These are phyloP conservation scores for Hedya salicella DNA, from an alignment of 2,888 invertebrate genomes.

Conservation along the genomic window DNA sequence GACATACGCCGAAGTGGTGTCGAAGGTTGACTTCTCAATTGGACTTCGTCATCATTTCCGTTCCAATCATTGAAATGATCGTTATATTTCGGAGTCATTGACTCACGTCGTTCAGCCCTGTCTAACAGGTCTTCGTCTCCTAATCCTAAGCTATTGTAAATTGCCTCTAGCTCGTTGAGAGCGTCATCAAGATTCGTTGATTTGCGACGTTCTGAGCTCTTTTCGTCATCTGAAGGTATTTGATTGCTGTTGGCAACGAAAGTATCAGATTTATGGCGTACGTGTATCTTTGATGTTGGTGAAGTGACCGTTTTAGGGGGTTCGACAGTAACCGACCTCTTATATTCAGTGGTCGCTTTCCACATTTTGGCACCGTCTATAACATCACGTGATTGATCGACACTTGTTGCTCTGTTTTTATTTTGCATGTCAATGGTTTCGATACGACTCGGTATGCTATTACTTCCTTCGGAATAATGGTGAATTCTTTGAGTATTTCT, in stretches of 20 bases:
- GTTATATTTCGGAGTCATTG: constrained; percentile 83
- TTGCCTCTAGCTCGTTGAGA: constrained; percentile 94
- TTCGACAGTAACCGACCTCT: constrained; percentile 72
- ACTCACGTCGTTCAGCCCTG: constrained; percentile 90
- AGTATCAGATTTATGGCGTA: constrained; percentile 79
- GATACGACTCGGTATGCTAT: constrained; percentile 67
- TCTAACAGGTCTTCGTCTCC: constrained; percentile 93
- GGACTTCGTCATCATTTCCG: constrained; percentile 78
- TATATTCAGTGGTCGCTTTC: constrained; percentile 81
- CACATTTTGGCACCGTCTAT: constrained; percentile 77
- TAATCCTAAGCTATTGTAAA: constrained; percentile 94
- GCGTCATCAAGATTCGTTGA: constrained; percentile 94
- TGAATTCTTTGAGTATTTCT: constrained; percentile 59
- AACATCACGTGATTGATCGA: constrained; percentile 63
- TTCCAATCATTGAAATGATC: constrained; percentile 81
- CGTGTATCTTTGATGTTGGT: constrained; percentile 73
- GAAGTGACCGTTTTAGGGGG: constrained; percentile 66
- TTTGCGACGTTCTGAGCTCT: constrained; percentile 84
- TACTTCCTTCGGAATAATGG: constrained; percentile 61
- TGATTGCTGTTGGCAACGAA: constrained; percentile 67
- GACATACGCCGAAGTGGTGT: constrained; percentile 74
- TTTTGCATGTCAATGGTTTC: constrained; percentile 55
- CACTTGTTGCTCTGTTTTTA: constrained; percentile 53
- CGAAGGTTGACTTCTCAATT: constrained; percentile 76
- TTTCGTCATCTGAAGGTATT: constrained; percentile 80